Percentiles rank a stretch among this genome's conserved stretches.
Evolutionary conservation across 2,113 vertebrate genomes (phyloP).

Genomic region (Panthera leo): DNA sequence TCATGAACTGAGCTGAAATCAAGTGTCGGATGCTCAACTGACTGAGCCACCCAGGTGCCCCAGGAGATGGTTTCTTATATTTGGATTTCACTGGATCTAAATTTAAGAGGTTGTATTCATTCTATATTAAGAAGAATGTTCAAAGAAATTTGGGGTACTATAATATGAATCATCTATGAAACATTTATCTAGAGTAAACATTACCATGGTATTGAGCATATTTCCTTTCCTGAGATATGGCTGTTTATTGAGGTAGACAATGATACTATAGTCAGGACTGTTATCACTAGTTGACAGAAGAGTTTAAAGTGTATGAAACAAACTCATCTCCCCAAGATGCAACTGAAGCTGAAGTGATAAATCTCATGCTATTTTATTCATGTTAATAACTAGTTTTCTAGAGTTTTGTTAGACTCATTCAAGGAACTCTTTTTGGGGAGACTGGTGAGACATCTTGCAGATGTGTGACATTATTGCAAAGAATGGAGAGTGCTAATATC

Average conservation of each 20-base stretch:
- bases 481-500: neutral
- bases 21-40: too few relatives aligned
- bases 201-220: neutral
- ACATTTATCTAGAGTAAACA: slow-evolving; percentile 33
- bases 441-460: neutral
- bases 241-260: neutral
- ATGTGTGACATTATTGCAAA: slow-evolving; percentile 5
- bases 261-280: neutral
- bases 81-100: neutral
- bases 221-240: neutral
- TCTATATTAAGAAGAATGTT: neutral
- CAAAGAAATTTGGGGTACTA: neutral
- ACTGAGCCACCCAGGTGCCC: too few relatives aligned
- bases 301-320: neutral
- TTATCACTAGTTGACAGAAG: neutral
- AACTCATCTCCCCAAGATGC: neutral
- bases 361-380: neutral
- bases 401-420: slow-evolving; percentile 30
- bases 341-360: slow-evolving; percentile 25
- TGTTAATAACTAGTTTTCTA: neutral
- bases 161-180: neutral
- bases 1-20: too few relatives aligned
- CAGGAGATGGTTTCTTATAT: neutral
- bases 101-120: slow-evolving; percentile 4
- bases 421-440: neutral